Evolutionary conservation across 2,797 vertebrate species (phyloP).

Genomic region (Myoxocephalus aenaeus): DNA sequence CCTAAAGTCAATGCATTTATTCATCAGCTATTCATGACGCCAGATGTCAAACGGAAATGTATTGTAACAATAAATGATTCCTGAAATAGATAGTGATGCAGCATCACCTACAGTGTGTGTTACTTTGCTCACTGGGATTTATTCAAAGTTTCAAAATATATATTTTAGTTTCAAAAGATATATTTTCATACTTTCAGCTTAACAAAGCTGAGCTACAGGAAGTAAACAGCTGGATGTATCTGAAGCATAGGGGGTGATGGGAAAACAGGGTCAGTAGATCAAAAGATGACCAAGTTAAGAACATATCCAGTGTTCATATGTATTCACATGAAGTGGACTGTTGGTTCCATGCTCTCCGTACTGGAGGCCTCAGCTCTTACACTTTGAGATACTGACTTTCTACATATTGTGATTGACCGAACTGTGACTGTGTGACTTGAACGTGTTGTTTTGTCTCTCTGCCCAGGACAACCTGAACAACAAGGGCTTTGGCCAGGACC

Average conservation of each 20-base stretch:
- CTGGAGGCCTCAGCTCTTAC: neutral
- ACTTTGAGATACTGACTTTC: neutral
- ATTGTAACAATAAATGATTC: neutral
- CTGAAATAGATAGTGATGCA: neutral
- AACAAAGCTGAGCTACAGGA: neutral
- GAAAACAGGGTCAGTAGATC: neutral
- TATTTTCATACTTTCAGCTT: neutral
- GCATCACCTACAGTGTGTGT: neutral
- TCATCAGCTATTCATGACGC: neutral
- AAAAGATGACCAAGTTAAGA: neutral
- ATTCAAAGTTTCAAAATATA: no score
- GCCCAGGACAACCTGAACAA: conserved; percentile 85
- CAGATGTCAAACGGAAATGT: neutral
- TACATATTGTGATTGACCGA: neutral
- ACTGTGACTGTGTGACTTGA: neutral
- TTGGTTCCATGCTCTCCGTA: no score
- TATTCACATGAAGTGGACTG: no score
- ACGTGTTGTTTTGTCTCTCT: conserved; percentile 15
- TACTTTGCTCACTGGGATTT: no score
- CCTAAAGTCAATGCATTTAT: neutral
- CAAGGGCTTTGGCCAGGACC: conserved; percentile 91
- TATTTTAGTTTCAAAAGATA: no score
- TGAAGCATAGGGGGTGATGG: neutral
- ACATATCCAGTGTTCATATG: neutral
- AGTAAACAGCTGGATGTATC: neutral